phyloP scores from a whole-genome alignment of 2,888 invertebrate species.

The Idaea straminata region DNA sequence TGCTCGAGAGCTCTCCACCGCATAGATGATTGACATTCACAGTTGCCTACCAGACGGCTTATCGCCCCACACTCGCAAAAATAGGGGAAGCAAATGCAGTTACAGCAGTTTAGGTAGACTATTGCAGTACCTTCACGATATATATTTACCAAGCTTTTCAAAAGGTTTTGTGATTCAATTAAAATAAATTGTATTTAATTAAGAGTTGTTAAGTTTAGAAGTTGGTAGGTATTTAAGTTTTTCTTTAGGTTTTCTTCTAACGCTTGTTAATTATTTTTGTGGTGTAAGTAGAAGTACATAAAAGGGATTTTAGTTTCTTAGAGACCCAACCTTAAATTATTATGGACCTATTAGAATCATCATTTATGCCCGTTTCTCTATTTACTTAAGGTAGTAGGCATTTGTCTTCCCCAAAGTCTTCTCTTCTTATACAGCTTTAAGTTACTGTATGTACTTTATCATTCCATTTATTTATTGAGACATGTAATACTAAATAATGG shows the following conservation, averaged over 20 bases:
- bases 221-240: too few relatives aligned
- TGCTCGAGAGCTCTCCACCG: constrained; percentile 50
- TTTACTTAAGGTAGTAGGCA: background rate
- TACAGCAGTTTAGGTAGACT: background rate
- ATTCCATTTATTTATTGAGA: background rate
- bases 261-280: too few relatives aligned
- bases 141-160: too few relatives aligned
- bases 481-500: background rate
- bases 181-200: too few relatives aligned
- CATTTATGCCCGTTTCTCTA: background rate
- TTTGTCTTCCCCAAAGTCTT: background rate
- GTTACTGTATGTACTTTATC: background rate
- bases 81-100: constrained; percentile 25
- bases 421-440: background rate
- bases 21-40: constrained; percentile 67
- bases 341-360: background rate
- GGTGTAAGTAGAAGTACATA: too few relatives aligned
- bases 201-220: too few relatives aligned
- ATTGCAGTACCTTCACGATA: background rate
- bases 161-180: too few relatives aligned
- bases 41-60: constrained; percentile 45
- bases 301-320: too few relatives aligned
- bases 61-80: constrained; percentile 46
- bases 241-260: too few relatives aligned
- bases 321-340: background rate